These are phyloP conservation scores for Calonectris borealis DNA, from an alignment of 2,113 vertebrate genomes.

Conservation along the genomic window DNA sequence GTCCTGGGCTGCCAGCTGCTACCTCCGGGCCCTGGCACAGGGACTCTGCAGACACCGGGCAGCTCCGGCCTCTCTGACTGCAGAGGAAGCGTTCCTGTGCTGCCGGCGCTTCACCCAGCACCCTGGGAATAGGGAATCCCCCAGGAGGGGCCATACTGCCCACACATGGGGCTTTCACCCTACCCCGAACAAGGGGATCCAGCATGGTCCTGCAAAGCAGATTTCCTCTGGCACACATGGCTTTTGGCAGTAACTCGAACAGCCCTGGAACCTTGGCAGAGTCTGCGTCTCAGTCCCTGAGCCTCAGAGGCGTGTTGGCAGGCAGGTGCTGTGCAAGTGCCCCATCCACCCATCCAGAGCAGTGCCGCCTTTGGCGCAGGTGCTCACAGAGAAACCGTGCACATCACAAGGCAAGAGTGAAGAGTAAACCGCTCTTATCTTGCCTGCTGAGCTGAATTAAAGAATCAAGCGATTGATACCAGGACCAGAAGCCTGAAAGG, in stretches of 20 bases:
- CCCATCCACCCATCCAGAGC: background rate
- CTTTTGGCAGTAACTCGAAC: background rate
- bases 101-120: background rate
- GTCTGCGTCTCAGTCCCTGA: fast-evolving
- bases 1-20: background rate
- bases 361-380: fast-evolving
- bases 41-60: background rate
- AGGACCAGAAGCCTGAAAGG: background rate
- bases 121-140: background rate
- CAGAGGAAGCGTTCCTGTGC: fast-evolving
- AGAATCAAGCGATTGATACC: background rate
- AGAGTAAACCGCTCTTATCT: background rate
- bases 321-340: fast-evolving
- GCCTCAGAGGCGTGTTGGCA: fast-evolving
- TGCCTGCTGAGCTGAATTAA: background rate
- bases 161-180: background rate
- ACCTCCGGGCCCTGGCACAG: background rate
- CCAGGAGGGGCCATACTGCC: background rate
- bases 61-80: background rate
- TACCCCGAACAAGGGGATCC: background rate
- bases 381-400: background rate
- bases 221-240: background rate
- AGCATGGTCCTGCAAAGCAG: background rate
- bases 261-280: background rate
- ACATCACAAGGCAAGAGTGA: background rate